Evolutionary conservation across 2,888 invertebrate genomes (phyloP), one percentile per base, ranked within the genome.

Genomic region (Gortyna flavago): DNA sequence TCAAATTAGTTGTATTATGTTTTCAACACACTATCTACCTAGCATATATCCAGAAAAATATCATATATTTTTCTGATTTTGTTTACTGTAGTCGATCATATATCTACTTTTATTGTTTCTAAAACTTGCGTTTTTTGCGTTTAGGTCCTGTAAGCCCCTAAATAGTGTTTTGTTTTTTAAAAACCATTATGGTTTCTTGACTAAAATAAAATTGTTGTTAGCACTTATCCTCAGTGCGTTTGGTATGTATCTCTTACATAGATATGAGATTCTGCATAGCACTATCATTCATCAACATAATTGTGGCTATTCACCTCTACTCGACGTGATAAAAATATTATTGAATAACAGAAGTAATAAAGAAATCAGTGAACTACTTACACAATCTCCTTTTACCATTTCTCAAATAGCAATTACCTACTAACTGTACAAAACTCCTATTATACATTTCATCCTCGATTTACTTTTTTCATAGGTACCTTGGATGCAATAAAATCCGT

Each of bases 291-390:
- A 67, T 67, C 25, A 16, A 59, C 6, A 66, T 21, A 35, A 3
- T 18, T 48, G 41, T 18, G 16, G 64, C 21, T 32, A 16, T 74
- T 61, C 29, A 57, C 13, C 35, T 61, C 64, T 2, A 35, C 18
- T 35, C 6, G 4, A 64, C 25, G 61, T 61, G 59, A 80, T 80
- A 80, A 70, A 81, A 75, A 81, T 81, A 35, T 77, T 69, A 69
- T 81, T 69, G 72, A n/a, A 70, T n/a, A 29, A 72, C 16, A 54
- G 21, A 64, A 11, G 32, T 29, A 29, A 73, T 67, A 68, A 68
- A 71, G 6, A 48, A 13, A 65, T 35, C 72, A 79, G 5, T 62
- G 66, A 73, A 66, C 57, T 41, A 29, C 32, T 57, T 54, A 32
- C 59, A 62, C 61, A 64, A 72, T 68, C 18, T 4, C 64, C n/a